Evolutionary conservation across 2,888 invertebrate genomes (phyloP).

Genomic region (Cataglyphis cursor): DNA sequence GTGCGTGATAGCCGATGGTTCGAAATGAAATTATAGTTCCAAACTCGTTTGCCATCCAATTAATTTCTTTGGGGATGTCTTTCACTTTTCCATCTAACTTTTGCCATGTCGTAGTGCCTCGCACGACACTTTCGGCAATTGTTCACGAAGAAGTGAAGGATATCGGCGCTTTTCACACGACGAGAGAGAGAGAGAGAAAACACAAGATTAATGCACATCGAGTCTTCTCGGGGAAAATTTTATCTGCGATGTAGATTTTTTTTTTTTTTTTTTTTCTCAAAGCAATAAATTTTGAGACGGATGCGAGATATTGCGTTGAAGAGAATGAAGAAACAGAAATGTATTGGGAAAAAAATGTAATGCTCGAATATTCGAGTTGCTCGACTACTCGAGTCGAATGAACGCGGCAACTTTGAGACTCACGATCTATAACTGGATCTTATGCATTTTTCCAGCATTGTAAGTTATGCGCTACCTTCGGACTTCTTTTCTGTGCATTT

Average conservation of each 20-base stretch:
- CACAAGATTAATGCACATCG: background rate
- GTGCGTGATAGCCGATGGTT: background rate
- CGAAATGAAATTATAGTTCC: slow-evolving; percentile 20
- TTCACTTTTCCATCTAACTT: slow-evolving; percentile 17
- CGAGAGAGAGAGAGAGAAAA: background rate
- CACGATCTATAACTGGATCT: background rate
- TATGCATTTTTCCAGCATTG: background rate
- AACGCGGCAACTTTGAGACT: background rate
- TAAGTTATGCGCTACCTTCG: background rate
- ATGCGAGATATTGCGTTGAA: background rate
- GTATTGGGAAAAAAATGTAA: background rate
- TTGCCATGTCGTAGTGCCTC: background rate
- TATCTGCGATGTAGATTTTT: background rate
- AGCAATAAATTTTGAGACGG: background rate
- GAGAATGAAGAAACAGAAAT: background rate
- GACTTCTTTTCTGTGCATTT: background rate
- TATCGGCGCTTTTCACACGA: background rate
- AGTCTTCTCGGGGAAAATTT: background rate
- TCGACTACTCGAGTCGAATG: background rate
- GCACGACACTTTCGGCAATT: background rate
- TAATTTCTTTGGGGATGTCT: slow-evolving; percentile 2
- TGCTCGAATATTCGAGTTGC: background rate
- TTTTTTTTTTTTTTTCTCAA: background rate
- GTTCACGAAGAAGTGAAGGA: background rate
- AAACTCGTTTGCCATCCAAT: slow-evolving; percentile 27